phyloP scores from a whole-genome alignment of 2,888 invertebrate genomes.

The Eupithecia pulchellata region DNA sequence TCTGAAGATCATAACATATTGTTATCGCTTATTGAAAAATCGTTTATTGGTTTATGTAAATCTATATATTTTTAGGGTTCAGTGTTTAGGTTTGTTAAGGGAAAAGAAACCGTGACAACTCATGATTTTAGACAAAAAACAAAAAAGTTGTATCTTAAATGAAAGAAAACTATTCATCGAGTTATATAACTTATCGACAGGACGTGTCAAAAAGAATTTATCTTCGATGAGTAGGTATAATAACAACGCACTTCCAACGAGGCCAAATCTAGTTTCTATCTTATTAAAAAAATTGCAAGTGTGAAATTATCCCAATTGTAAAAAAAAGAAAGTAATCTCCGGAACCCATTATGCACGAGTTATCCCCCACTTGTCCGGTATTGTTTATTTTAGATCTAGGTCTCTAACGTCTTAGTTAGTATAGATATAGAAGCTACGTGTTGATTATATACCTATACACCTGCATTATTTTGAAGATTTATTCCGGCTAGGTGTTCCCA shows the following conservation, averaged over 20 bases:
- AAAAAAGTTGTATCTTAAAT: no score
- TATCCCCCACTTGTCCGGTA: background rate
- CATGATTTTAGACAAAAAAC: background rate
- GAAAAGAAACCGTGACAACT: background rate
- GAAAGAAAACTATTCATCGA: no score
- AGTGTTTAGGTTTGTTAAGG: background rate
- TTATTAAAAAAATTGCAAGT: no score
- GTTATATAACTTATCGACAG: no score
- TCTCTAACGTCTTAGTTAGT: background rate
- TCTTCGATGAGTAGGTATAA: background rate
- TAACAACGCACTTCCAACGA: background rate
- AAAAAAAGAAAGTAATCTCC: no score
- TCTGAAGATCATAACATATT: background rate
- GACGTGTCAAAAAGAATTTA: background rate
- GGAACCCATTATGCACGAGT: background rate
- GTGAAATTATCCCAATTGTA: no score
- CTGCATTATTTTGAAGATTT: background rate
- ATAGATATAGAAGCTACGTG: background rate
- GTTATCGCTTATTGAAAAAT: constrained; percentile 4
- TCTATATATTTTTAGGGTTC: background rate
- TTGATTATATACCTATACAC: no score
- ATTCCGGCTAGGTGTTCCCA: background rate
- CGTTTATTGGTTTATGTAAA: background rate
- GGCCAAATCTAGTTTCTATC: background rate
- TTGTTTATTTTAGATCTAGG: background rate